Evolutionary conservation across 1,140 invertebrate species (phyloP).

Genomic region (Drosophila bocki): DNA sequence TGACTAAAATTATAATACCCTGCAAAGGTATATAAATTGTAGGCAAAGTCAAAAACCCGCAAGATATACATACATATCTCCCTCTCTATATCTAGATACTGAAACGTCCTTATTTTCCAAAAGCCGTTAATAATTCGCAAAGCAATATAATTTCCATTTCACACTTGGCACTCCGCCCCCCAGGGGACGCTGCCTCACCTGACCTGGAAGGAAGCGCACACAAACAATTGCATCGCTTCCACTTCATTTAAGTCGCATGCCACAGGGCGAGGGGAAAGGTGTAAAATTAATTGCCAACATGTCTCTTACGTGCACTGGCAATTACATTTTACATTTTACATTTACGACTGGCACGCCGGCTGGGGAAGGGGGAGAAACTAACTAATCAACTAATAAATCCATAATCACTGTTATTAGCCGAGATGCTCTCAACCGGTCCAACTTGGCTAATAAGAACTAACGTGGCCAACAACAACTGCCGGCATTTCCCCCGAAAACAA

Average conservation of each 20-base stretch:
- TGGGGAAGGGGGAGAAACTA: constrained; percentile 21
- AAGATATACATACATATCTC: no score
- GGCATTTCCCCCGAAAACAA: constrained; percentile 66
- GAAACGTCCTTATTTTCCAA: background rate
- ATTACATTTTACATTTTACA: constrained; percentile 54
- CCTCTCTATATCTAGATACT: background rate
- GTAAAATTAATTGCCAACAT: constrained; percentile 40
- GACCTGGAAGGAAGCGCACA: constrained; percentile 22
- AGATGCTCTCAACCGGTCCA: constrained; percentile 41
- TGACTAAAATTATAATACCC: no score
- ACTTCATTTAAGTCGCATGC: constrained; percentile 33
- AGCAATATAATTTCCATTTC: constrained; percentile 22
- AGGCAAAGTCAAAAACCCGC: background rate
- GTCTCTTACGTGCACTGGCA: constrained; percentile 31
- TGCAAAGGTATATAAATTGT: background rate
- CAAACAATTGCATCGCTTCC: constrained; percentile 37
- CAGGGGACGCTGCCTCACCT: background rate
- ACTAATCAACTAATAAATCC: constrained; percentile 71
- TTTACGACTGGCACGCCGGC: constrained; percentile 14
- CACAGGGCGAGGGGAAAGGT: background rate
- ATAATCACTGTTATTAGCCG: constrained; percentile 75
- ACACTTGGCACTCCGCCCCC: constrained; percentile 19
- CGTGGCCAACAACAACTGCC: constrained; percentile 49
- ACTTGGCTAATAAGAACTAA: constrained; percentile 26
- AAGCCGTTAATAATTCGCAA: constrained; percentile 5